A percentile compares a stretch with the other conserved stretches of the same genome.
These are phyloP conservation scores for Drepana falcataria DNA, from an alignment of 2,888 invertebrate genomes.

Conservation along the genomic window DNA sequence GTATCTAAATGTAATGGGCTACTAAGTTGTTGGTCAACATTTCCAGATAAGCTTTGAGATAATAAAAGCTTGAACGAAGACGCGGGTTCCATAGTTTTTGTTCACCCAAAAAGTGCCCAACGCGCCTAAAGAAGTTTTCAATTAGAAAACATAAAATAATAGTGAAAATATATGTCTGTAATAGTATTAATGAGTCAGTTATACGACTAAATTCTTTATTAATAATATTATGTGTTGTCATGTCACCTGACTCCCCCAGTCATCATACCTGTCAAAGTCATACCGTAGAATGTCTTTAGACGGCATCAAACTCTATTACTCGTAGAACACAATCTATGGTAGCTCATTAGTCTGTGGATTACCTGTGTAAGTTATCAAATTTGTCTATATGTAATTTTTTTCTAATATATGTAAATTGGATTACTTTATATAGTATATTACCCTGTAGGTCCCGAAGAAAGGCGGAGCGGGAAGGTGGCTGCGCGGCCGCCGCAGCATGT, in stretches of 20 bases:
- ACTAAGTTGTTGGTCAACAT: too few relatives aligned
- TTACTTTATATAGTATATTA: constrained; percentile 9
- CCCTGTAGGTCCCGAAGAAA: constrained; percentile 60
- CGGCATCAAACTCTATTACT: constrained; percentile 45
- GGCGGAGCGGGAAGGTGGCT: constrained; percentile 56
- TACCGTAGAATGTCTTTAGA: constrained; percentile 58
- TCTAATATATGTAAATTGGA: too few relatives aligned
- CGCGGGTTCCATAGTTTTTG: too few relatives aligned
- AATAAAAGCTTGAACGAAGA: too few relatives aligned
- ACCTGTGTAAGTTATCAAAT: not conserved
- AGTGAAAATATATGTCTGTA: too few relatives aligned
- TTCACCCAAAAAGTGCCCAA: too few relatives aligned
- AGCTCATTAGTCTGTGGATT: constrained; percentile 1
- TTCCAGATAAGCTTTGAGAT: too few relatives aligned
- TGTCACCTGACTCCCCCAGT: constrained; percentile 27
- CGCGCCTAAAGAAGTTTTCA: too few relatives aligned
- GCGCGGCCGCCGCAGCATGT: constrained; percentile 59
- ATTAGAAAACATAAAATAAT: too few relatives aligned
- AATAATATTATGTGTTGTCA: constrained; percentile 10
- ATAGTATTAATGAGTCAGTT: too few relatives aligned
- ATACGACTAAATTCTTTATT: too few relatives aligned
- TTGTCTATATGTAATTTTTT: not conserved
- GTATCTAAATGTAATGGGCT: too few relatives aligned
- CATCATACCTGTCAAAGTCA: constrained; percentile 22
- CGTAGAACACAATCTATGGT: constrained; percentile 4